phyloP scores from a whole-genome alignment of 1,140 invertebrate species.

The Rhagoletis pomonella region DNA sequence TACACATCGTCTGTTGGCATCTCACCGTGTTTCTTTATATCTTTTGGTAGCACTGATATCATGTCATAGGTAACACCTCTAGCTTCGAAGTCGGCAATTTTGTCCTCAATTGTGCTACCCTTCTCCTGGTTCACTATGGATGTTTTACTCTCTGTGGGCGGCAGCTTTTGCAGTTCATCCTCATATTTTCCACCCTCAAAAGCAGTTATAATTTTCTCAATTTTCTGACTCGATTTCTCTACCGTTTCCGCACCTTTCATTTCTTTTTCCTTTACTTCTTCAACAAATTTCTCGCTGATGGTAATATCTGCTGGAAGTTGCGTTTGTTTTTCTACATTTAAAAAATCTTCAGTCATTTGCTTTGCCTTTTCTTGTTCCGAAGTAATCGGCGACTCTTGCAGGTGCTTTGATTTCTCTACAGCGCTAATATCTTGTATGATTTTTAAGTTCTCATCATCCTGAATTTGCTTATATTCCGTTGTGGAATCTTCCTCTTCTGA shows the following conservation, averaged over 20 bases:
- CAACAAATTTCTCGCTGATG: conserved; percentile 68
- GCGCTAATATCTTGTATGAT: conserved; percentile 68
- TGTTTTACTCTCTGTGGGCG: background rate
- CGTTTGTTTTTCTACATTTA: conserved; percentile 68
- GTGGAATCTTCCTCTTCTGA: conserved; percentile 68
- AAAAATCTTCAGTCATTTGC: conserved; percentile 67
- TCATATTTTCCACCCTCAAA: conserved; percentile 43
- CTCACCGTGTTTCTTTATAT: conserved; percentile 59
- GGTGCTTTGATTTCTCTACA: conserved; percentile 65
- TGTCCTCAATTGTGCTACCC: conserved; percentile 64
- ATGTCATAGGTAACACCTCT: conserved; percentile 68
- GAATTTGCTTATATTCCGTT: conserved; percentile 53
- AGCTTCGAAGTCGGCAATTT: conserved; percentile 70
- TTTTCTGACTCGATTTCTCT: conserved; percentile 52
- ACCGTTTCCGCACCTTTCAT: conserved; percentile 40
- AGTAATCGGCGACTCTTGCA: conserved; percentile 43
- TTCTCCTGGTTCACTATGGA: background rate
- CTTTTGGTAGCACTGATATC: conserved; percentile 64
- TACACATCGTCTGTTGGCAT: background rate
- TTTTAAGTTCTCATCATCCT: conserved; percentile 64
- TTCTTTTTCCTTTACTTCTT: conserved; percentile 68
- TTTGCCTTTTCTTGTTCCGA: conserved; percentile 36
- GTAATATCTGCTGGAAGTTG: conserved; percentile 63
- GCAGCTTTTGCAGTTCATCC: background rate
- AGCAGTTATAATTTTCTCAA: conserved; percentile 45